Percentiles rank a stretch among this genome's conserved stretches.
phyloP scores from a whole-genome alignment of 2,797 vertebrate genomes.

The Sebastes matsubarae region DNA sequence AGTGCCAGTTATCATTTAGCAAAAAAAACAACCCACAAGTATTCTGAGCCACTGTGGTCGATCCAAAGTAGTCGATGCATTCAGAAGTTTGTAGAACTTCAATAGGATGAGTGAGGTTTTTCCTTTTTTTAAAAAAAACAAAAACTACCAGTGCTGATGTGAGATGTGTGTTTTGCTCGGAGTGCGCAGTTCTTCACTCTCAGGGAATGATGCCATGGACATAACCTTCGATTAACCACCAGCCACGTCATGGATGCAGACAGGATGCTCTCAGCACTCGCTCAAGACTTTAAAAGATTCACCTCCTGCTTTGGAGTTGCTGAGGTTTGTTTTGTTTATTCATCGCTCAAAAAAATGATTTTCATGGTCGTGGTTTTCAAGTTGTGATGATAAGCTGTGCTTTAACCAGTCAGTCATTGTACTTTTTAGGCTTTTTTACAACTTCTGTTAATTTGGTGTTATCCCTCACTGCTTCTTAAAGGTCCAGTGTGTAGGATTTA shows the following conservation, averaged over 20 bases:
- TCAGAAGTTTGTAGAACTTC: conserved; percentile 54
- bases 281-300: conserved; percentile 38
- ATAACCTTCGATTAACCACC: conserved; percentile 78
- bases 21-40: conserved; percentile 52
- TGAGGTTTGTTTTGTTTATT: conserved; percentile 34
- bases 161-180: conserved; percentile 64
- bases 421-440: conserved; percentile 10
- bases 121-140: background rate
- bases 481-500: no score
- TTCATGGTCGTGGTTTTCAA: conserved; percentile 43
- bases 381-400: conserved; percentile 37
- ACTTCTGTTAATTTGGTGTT: conserved; percentile 30
- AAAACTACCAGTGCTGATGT: conserved; percentile 53
- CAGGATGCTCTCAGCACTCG: conserved; percentile 46
- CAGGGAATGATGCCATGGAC: conserved; percentile 85
- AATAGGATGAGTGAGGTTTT: conserved; percentile 38
- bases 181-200: conserved; percentile 80
- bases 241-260: conserved; percentile 72
- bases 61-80: conserved; percentile 67
- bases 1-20: conserved; percentile 66
- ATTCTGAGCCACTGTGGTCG: conserved; percentile 76
- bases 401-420: conserved; percentile 38
- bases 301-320: conserved; percentile 30
- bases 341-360: conserved; percentile 14
- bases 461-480: conserved; percentile 20